phyloP scores from a whole-genome alignment of 2,797 vertebrate species.

The Sebastes oblongus region DNA sequence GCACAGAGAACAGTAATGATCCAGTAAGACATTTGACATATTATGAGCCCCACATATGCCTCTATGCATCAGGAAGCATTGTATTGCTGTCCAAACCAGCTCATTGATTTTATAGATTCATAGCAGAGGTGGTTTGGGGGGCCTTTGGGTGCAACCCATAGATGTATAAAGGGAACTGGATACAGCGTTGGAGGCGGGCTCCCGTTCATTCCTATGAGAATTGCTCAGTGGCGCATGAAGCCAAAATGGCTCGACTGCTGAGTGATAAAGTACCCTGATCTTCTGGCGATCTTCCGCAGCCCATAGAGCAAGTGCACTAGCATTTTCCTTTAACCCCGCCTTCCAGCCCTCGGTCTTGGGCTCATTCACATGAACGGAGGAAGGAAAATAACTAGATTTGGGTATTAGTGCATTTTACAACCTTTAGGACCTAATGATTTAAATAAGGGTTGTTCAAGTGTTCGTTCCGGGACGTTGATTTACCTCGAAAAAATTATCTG shows the following conservation, averaged over 20 bases:
- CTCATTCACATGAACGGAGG: background rate
- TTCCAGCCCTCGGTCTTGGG: background rate
- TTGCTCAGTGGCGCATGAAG: background rate
- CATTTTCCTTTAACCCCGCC: background rate
- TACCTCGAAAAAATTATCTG: background rate
- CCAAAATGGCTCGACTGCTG: too few species aligned
- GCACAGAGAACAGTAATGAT: constrained; percentile 23
- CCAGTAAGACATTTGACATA: constrained; percentile 22
- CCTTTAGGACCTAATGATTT: background rate
- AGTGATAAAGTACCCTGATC: background rate
- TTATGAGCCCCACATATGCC: background rate
- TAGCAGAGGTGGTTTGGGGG: background rate
- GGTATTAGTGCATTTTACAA: background rate
- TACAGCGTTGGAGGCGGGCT: background rate
- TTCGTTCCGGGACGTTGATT: background rate
- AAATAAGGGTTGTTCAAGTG: background rate
- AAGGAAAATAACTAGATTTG: background rate
- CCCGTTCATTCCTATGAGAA: background rate
- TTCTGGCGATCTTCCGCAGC: background rate
- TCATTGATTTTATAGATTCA: constrained; percentile 35
- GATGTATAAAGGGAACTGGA: background rate
- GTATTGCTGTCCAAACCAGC: background rate
- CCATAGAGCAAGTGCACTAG: background rate
- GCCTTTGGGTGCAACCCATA: background rate
- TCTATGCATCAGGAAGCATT: constrained; percentile 1